Evolutionary conservation across 2,113 vertebrate genomes (phyloP), one percentile per base, ranked within the genome.

Genomic region (Coptodon rendalli): DNA sequence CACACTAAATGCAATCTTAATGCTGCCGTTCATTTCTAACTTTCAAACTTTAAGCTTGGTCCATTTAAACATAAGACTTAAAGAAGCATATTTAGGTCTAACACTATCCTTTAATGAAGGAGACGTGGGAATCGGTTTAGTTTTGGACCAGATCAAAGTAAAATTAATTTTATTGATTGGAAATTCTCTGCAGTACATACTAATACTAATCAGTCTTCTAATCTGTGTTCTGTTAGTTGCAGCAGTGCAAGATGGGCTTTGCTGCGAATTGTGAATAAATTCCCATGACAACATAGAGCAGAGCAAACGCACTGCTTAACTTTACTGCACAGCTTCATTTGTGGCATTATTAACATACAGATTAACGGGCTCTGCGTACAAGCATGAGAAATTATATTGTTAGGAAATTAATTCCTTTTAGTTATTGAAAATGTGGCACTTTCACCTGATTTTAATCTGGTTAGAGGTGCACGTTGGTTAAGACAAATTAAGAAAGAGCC

Each of bases 381-480:
- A 48, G 27, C 24, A 48, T 29, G 2, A 29, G 24, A 50, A 48
- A 19, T 12, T 19, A 19, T 76, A 12, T 29, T 76, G 16, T 19
- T 76, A 48, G 22, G 3, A 48, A 7, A 48, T 29, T 0, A 0
- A 48, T 66, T 66, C 4, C 1, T n/a, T 38, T 66, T 38, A 66
- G 19, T 76, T 19, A 7, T 7, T 48, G 9, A 29, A 29, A 76
- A 19, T 5, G 6, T 48, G 24, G 24, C 4, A 1, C 14, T 29
- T 12, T 5, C 16, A 76, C 16, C 16, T 48, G 71, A 48, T 76
- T 76, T 76, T 29, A 48, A 31, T 76, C 43, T 50, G 43, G 71
- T 0, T 48, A 76, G 68, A 29, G 9, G 40, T 48, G 0, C 68
- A 29, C 0, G 9, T 0, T 11, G 22, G 24, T 48, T 48, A 76